These are phyloP conservation scores for Notothenia coriiceps DNA, from an alignment of 2,113 vertebrate genomes.

Conservation along the genomic window DNA sequence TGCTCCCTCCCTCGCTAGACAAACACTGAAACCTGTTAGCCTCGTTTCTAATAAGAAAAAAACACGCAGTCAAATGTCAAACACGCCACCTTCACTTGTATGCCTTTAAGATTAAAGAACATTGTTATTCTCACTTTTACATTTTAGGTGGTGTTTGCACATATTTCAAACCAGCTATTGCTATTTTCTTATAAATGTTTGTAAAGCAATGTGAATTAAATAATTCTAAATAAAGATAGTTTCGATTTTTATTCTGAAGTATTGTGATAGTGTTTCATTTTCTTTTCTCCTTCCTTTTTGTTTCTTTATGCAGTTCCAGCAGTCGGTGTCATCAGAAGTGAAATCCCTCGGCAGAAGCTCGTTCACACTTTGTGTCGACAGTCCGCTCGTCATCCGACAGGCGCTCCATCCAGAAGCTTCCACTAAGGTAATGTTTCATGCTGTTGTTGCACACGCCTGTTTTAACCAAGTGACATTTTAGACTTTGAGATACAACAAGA, in stretches of 20 bases:
- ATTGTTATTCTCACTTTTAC: background rate
- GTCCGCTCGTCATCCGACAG: slow-evolving; percentile 91
- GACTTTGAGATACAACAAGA: no score
- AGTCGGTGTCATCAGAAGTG: slow-evolving; percentile 91
- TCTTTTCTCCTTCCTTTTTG: background rate
- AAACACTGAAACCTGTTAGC: slow-evolving; percentile 68
- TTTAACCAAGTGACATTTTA: background rate
- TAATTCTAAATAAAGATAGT: background rate
- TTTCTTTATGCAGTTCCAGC: slow-evolving; percentile 87
- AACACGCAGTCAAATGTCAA: slow-evolving; percentile 34
- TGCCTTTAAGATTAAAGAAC: background rate
- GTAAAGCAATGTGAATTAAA: background rate
- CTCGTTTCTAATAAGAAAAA: slow-evolving; percentile 15
- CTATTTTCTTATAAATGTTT: background rate
- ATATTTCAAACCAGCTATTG: background rate
- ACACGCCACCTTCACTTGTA: slow-evolving; percentile 26
- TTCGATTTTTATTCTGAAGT: background rate
- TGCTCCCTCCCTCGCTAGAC: slow-evolving; percentile 18
- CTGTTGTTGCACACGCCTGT: background rate
- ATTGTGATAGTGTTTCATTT: background rate
- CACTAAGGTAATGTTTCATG: slow-evolving; percentile 88
- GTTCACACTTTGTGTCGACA: slow-evolving; percentile 92
- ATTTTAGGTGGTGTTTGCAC: slow-evolving; percentile 17
- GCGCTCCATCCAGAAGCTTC: slow-evolving; percentile 95
- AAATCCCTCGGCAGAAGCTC: slow-evolving; percentile 90